phyloP scores from a whole-genome alignment of 2,113 vertebrate genomes.

The Trinectes maculatus region DNA sequence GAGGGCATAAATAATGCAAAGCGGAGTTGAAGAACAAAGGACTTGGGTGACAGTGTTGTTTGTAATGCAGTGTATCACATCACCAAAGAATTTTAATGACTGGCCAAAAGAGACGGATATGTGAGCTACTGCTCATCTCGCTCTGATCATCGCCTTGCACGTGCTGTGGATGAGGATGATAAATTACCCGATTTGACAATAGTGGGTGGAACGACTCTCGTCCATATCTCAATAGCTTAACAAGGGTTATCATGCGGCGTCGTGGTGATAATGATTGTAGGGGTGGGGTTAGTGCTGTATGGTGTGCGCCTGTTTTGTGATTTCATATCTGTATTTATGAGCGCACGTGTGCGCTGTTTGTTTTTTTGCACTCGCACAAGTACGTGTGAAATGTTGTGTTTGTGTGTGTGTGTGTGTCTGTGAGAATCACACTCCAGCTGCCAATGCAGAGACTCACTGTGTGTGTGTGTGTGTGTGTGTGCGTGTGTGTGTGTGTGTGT shows the following conservation, averaged over 20 bases:
- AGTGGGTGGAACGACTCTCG: slow-evolving; percentile 51
- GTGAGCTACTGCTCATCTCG: slow-evolving; percentile 19
- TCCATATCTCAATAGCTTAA: slow-evolving; percentile 66
- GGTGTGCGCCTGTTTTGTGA: not conserved
- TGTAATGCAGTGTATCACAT: slow-evolving; percentile 27
- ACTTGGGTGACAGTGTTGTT: slow-evolving; percentile 1
- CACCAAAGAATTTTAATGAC: slow-evolving; percentile 19
- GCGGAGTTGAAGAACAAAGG: slow-evolving; percentile 29
- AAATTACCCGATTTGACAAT: slow-evolving; percentile 61
- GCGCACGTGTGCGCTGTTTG: not conserved
- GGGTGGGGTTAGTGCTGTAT: slow-evolving; percentile 14
- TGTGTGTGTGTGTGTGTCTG: slow-evolving; percentile 15
- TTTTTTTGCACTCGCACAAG: slow-evolving; percentile 27
- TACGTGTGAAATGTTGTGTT: slow-evolving; percentile 40
- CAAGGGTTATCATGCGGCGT: slow-evolving; percentile 64
- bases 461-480: slow-evolving; percentile 10
- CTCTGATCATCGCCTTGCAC: slow-evolving; percentile 30
- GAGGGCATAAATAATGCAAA: slow-evolving; percentile 40
- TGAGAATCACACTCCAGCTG: slow-evolving; percentile 50
- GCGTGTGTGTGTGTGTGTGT: slow-evolving; percentile 3
- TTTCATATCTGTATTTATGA: slow-evolving; percentile 35
- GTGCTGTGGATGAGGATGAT: slow-evolving; percentile 38
- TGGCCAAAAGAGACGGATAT: not conserved
- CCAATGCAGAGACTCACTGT: slow-evolving; percentile 38
- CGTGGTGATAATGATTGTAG: slow-evolving; percentile 34